Evolutionary conservation across 2,888 invertebrate genomes (phyloP).

Genomic region (Cistogaster globosa): DNA sequence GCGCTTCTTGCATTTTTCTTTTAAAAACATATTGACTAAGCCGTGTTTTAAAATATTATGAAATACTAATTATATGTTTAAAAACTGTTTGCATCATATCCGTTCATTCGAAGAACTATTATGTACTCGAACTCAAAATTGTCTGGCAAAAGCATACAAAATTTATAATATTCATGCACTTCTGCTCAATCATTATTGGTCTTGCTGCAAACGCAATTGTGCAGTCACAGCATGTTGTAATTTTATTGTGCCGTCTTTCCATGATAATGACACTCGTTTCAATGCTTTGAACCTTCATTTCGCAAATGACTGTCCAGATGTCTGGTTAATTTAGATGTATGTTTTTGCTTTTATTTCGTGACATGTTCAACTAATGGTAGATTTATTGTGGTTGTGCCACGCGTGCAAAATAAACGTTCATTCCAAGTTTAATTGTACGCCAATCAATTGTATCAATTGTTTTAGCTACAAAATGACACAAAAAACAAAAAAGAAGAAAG

Average conservation of each 20-base stretch:
- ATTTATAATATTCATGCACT: background rate
- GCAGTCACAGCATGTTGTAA: slow-evolving; percentile 47
- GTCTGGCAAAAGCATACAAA: no score
- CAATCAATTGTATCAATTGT: slow-evolving; percentile 63
- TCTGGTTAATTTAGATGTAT: slow-evolving; percentile 51
- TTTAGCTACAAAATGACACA: slow-evolving; percentile 36
- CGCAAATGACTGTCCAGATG: slow-evolving; percentile 47
- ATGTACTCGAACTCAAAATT: no score
- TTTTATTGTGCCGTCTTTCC: slow-evolving; percentile 13
- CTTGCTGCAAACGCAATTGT: background rate
- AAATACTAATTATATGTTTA: background rate
- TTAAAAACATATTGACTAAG: no score
- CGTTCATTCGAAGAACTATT: background rate
- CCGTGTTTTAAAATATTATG: no score
- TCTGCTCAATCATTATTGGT: background rate
- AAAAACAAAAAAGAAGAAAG: slow-evolving; percentile 2
- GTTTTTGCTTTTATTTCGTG: slow-evolving; percentile 18
- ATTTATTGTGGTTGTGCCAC: slow-evolving; percentile 38
- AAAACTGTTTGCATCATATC: background rate
- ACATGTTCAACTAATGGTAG: slow-evolving; percentile 16
- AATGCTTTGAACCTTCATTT: slow-evolving; percentile 50
- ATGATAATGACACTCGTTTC: slow-evolving; percentile 54
- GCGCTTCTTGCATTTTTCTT: no score
- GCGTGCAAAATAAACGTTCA: slow-evolving; percentile 38
- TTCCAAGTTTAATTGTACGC: slow-evolving; percentile 57